Percentiles rank a stretch among this genome's conserved stretches.
Evolutionary conservation across 2,888 invertebrate genomes (phyloP).

Genomic region (Stegophylla sp.): DNA sequence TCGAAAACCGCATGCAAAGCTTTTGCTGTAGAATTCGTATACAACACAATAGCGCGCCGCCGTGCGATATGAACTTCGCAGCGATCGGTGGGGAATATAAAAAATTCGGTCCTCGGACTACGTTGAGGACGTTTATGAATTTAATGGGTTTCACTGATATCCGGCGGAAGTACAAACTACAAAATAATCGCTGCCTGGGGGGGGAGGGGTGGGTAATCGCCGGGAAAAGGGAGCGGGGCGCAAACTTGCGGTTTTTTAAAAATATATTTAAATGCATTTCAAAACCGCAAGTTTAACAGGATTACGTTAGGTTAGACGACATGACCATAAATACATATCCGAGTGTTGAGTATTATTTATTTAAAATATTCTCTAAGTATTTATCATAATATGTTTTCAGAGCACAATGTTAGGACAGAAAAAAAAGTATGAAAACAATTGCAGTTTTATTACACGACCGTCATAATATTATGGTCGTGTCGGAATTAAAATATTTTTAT

Average conservation of each 20-base stretch:
- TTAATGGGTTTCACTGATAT: background rate
- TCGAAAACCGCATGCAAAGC: conserved; percentile 36
- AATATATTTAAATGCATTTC: background rate
- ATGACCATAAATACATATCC: too few relatives aligned
- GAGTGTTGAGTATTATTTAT: too few relatives aligned
- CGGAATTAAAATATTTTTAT: too few relatives aligned
- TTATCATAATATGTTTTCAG: too few relatives aligned
- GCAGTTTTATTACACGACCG: too few relatives aligned
- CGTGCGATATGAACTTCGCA: conserved; percentile 12
- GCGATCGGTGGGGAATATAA: background rate
- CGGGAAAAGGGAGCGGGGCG: background rate
- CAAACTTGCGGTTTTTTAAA: background rate
- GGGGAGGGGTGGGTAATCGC: too few relatives aligned
- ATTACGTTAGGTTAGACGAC: background rate
- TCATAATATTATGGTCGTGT: too few relatives aligned
- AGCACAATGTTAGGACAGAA: too few relatives aligned
- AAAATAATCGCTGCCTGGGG: background rate
- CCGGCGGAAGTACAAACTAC: background rate
- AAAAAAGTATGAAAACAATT: too few relatives aligned
- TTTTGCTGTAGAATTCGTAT: background rate
- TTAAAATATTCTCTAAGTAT: too few relatives aligned
- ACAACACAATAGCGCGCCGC: background rate
- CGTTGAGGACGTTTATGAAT: conserved; percentile 14
- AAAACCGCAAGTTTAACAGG: too few relatives aligned
- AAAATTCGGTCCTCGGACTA: background rate